These are phyloP conservation scores for Callopanchax toddi DNA, from an alignment of 2,113 vertebrate species.

Conservation along the genomic window DNA sequence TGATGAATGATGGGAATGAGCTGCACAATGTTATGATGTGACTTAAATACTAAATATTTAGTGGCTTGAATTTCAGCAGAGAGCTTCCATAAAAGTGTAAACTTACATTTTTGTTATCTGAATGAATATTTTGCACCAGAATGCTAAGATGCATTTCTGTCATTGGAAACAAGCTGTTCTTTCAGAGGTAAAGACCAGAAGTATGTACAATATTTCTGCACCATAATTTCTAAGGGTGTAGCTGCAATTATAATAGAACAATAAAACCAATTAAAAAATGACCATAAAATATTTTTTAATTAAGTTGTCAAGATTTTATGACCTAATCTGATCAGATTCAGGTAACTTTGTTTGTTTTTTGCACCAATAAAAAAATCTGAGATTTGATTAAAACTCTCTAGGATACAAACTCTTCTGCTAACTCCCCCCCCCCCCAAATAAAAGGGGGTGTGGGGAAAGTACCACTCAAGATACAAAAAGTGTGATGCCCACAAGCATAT, in stretches of 20 bases:
- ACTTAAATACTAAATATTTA: not conserved
- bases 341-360: not conserved
- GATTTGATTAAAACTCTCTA: slow-evolving; percentile 1
- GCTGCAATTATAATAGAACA: no score
- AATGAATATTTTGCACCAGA: no score
- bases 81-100: no score
- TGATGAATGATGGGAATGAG: not conserved
- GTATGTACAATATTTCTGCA: no score
- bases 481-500: slow-evolving; percentile 82
- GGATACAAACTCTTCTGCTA: slow-evolving; percentile 31
- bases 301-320: slow-evolving; percentile 13
- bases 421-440: slow-evolving; percentile 41
- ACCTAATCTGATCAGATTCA: slow-evolving; percentile 6
- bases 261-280: not conserved
- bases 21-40: not conserved
- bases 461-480: slow-evolving; percentile 79
- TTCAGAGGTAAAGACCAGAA: not conserved
- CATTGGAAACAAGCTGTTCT: no score
- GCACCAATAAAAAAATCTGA: slow-evolving; percentile 32
- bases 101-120: no score
- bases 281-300: slow-evolving; percentile 5
- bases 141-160: not conserved
- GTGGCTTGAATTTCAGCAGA: not conserved
- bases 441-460: slow-evolving; percentile 41
- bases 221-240: not conserved